Base-by-base conservation (phyloP, 2,888 invertebrate genomes). In the Ganaspis brasiliensis region DNA sequence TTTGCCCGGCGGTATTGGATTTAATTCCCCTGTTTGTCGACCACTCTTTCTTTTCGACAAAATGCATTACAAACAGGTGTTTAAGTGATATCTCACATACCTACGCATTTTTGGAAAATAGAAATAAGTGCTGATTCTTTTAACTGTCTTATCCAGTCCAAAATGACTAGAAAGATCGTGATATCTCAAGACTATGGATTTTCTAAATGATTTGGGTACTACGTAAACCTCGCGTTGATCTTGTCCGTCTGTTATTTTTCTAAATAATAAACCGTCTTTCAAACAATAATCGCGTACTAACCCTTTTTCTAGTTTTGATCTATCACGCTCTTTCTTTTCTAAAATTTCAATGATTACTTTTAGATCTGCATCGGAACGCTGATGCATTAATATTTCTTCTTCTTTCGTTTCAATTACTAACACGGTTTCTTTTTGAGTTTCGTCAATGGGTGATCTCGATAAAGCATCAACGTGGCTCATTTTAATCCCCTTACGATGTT, bases 91-190 rank as follows among this genome's bases (percentile, higher is more conserved):
- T 57, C 16, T 57, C 10, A 57, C 57, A 57, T 57, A 57, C 57
- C 26, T 21, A 3, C 26, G 21, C 57, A 57, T 57, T 57, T 19
- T 73, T 8, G 74, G 56, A 16, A 77, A 77, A 37, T 61, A 75
- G n/a, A 75, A 77, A 26, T 59, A 31, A 8, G 49, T n/a, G 31
- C 37, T 6, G 5, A 77, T 75, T 55, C 49, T 59, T 1, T 6
- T 12, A 0, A 55, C 40, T 0, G 78, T 75, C 56, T 61, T 31
- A 1, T 75, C 75, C 6, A 35, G 8, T 4, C 55, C 63, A 12
- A 63, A 72, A 35, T 78, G 75, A 26, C 75, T 59, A 5, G 19
- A 26, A 5, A 72, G 12, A 52, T 78, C 75, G 52, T 78, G 78
- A 35, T 72, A 78, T 10, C 52, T 61, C 4, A 78, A 37, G 4